Evolutionary conservation across 2,113 vertebrate genomes (phyloP).

Genomic region (Thinocorus orbignyianus): DNA sequence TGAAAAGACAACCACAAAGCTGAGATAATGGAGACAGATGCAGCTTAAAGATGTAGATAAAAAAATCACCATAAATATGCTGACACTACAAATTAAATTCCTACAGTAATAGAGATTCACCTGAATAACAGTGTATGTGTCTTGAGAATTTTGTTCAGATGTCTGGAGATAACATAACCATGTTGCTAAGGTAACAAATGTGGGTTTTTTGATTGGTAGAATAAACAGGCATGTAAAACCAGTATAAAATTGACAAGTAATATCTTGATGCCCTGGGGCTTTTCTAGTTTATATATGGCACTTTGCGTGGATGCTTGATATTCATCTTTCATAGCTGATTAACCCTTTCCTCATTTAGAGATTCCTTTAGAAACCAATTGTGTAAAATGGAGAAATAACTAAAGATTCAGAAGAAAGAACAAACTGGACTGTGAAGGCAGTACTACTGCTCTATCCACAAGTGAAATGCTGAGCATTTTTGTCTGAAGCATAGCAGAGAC

Average conservation of each 20-base stretch:
- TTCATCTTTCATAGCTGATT: constrained; percentile 5
- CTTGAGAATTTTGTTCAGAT: background rate
- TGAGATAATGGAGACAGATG: background rate
- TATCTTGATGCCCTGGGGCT: background rate
- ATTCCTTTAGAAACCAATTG: background rate
- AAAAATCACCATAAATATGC: background rate
- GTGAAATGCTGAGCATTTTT: background rate
- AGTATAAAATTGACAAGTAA: background rate
- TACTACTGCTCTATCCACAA: background rate
- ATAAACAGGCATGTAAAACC: constrained; percentile 10
- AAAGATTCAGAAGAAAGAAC: background rate
- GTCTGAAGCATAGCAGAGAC: background rate
- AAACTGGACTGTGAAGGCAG: background rate
- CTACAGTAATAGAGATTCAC: background rate
- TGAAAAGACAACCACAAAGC: background rate
- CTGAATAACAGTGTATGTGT: background rate
- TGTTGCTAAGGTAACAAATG: constrained; percentile 44
- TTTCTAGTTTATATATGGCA: background rate
- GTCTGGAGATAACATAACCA: background rate
- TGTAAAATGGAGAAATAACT: background rate
- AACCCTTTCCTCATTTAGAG: background rate
- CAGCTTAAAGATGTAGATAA: background rate
- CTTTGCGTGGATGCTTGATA: background rate
- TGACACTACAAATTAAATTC: background rate
- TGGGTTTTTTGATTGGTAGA: background rate